These are phyloP conservation scores for Macheiramphus alcinus DNA, from an alignment of 2,113 vertebrate genomes.

Conservation along the genomic window DNA sequence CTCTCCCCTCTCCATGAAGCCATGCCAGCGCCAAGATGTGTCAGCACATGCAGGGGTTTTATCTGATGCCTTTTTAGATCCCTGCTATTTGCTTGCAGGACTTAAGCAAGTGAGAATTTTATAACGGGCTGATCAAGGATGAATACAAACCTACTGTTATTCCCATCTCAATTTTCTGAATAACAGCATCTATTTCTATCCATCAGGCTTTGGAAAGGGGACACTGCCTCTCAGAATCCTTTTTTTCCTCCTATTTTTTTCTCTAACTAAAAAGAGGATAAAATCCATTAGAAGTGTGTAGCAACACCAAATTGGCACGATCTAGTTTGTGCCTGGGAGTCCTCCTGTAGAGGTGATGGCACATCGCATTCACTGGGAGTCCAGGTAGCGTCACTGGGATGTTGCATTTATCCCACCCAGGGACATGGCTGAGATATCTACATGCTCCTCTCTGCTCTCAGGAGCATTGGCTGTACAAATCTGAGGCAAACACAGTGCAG, in stretches of 20 bases:
- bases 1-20: neutral
- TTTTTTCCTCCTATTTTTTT: neutral
- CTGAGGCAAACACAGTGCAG: neutral
- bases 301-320: neutral
- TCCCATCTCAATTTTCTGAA: neutral
- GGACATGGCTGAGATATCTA: neutral
- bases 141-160: neutral
- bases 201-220: neutral
- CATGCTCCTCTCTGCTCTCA: neutral
- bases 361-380: neutral
- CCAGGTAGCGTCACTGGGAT: neutral
- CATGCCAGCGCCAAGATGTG: neutral
- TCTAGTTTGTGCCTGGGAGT: neutral
- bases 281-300: neutral
- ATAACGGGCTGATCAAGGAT: neutral
- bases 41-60: neutral
- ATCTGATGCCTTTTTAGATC: neutral
- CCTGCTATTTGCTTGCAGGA: neutral
- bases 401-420: neutral
- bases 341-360: neutral
- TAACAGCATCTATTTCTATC: neutral
- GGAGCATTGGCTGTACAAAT: neutral
- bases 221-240: neutral
- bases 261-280: neutral
- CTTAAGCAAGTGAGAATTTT: neutral